A percentile compares a stretch with the other conserved stretches of the same genome.
phyloP scores from a whole-genome alignment of 2,888 invertebrate genomes.

The Myathropa florea region DNA sequence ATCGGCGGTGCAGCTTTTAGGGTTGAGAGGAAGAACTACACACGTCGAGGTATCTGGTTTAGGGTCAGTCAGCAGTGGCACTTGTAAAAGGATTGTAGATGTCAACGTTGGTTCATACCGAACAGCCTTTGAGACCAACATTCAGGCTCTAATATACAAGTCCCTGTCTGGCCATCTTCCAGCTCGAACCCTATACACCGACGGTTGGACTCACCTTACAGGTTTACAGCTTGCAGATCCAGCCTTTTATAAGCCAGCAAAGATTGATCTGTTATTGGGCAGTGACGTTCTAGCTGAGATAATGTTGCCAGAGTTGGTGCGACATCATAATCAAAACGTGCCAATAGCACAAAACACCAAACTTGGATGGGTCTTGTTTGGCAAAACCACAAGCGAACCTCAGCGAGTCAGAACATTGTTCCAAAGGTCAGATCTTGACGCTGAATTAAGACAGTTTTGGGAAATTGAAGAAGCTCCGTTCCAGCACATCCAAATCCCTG shows the following conservation, averaged over 20 bases:
- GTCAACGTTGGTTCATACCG: neutral
- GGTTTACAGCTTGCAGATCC: no score
- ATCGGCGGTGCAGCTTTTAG: no score
- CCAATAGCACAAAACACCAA: slow-evolving; percentile 21
- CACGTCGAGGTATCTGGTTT: slow-evolving; percentile 23
- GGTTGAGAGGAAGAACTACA: neutral
- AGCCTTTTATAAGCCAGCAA: no score
- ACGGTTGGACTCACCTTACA: no score
- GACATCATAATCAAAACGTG: neutral
- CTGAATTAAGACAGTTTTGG: slow-evolving; percentile 11
- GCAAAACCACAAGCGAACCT: neutral
- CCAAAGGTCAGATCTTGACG: no score
- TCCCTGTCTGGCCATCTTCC: no score
- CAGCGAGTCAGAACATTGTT: neutral
- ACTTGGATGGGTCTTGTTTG: neutral
- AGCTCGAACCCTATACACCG: no score
- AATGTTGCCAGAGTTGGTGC: neutral
- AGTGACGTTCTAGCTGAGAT: neutral
- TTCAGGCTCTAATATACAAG: slow-evolving; percentile 6
- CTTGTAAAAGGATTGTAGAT: neutral
- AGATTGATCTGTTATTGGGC: no score
- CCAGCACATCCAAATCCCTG: no score
- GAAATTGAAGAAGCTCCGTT: slow-evolving; percentile 20
- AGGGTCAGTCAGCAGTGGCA: slow-evolving; percentile 34
- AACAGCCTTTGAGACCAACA: neutral